These are phyloP conservation scores for Lepisosteus osseus DNA, from an alignment of 2,113 vertebrate species.

Conservation along the genomic window DNA sequence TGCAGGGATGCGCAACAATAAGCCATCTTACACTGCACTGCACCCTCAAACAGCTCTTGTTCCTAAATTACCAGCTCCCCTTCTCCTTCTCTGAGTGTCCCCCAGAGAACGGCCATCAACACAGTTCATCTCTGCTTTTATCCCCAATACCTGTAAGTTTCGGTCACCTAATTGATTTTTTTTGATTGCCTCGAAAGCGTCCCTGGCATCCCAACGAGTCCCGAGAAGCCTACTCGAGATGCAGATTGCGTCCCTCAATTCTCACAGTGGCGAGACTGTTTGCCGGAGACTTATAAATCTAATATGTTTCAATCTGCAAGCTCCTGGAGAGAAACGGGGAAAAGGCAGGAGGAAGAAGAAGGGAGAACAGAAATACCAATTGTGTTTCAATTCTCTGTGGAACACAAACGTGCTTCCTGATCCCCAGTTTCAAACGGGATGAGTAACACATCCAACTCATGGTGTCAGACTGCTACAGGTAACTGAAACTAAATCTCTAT, in stretches of 20 bases:
- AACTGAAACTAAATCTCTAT: not conserved
- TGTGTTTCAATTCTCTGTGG: not conserved
- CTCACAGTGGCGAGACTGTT: not conserved
- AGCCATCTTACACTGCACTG: no score
- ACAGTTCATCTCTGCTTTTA: not conserved
- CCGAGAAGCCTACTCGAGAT: not conserved
- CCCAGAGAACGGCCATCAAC: no score
- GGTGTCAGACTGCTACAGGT: not conserved
- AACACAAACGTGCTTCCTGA: not conserved
- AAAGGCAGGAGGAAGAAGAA: not conserved
- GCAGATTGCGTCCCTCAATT: not conserved
- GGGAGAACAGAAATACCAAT: not conserved
- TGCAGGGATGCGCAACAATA: no score
- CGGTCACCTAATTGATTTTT: not conserved
- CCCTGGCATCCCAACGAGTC: not conserved
- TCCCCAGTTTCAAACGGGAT: not conserved
- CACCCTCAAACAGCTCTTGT: no score
- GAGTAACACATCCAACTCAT: not conserved
- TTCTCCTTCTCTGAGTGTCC: no score
- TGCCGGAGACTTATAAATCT: slow-evolving; percentile 3
- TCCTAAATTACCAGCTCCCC: no score
- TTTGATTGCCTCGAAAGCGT: not conserved
- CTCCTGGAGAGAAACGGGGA: not conserved
- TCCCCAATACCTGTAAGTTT: not conserved
- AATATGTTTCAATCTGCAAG: slow-evolving; percentile 2